Base-by-base conservation (phyloP, 2,888 invertebrate genomes). In the Cyclophora albipunctata region DNA sequence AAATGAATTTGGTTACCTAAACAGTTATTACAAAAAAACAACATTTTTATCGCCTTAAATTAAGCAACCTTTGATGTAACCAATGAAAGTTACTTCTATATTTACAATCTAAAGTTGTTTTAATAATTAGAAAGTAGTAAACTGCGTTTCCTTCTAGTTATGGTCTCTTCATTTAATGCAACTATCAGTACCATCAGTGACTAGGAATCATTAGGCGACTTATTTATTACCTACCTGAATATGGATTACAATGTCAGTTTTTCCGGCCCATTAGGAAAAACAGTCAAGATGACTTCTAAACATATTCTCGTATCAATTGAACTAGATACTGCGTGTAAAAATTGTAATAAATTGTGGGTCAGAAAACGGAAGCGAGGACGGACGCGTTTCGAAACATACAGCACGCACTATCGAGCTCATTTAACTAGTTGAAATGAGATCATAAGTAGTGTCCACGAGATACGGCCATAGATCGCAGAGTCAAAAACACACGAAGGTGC, bases 321-420 rank as follows among this genome's bases (percentile, higher is more conserved):
- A 40, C 34, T 34, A 34, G 35, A 34, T n/a, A 6, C 33, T 50
- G 63, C 64, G 67, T 59, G 63, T 63, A 71, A 70, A 65, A 66
- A 71, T 69, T 58, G 61, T 67, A 55, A 66, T 72, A 73, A 66
- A 73, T 81, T 77, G 71, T 79, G 71, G 78, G 81, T 77, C 76
- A 78, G 69, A 66, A 65, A 69, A 71, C 84, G 84, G 84, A 84
- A 82, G 75, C 74, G 70, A 63, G 74, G 74, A 76, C 83, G 81
- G 78, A 80, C 75, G 78, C 69, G 74, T 84, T 78, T 78, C 81
- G 81, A 82, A 84, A 84, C 79, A 37, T 37, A 76, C 75, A 67
- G 76, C 75, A 75, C 82, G 75, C 81, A 78, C 75, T 83, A 82
- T 84, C 83, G 78, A 77, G 70, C 75, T 72, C 75, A 79, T 74